Evolutionary conservation across 2,888 invertebrate genomes (phyloP), one percentile per base, ranked within the genome.

Genomic region (Lycaena phlaeas): DNA sequence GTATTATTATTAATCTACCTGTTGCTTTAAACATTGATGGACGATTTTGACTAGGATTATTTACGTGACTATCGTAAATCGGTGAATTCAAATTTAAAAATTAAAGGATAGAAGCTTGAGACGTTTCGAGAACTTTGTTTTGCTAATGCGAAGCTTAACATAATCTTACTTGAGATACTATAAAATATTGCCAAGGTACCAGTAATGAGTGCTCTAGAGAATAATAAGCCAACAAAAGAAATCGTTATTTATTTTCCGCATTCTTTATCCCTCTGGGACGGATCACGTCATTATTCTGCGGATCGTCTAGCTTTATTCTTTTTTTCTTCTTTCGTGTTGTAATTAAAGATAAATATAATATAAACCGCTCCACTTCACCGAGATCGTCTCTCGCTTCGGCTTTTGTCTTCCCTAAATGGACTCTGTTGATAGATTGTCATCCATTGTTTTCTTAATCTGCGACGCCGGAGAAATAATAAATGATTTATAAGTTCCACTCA

Each of bases 331-430:
- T 61, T 59, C 59, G 67, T 79, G 79, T 79, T 71, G 67, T 81
- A 81, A 84, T 82, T 81, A 82, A 84, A 84, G 76, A 78, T 82
- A 82, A 82, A 84, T 79, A 82, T 75, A 74, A 78, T 75, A 84
- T 73, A 74, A 78, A 81, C 72, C 68, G 77, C 64, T 77, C 58
- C 76, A 72, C 70, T 81, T 73, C 68, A 60, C 67, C 48, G 44
- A 53, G 57, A 64, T 65, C 64, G 56, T 63, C 60, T 63, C 63
- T 56, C 63, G 62, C 56, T 63, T 60, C 53, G 50, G 63, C 72
- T 71, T 18, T 81, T 77, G 73, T 81, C 74, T 75, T 61, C 59
- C 14, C 51, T 66, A 73, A 77, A 77, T 68, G 68, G 69, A 71
- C 61, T 69, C 55, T 74, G 66, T 70, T 72, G 70, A 79, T 76